Evolutionary conservation across 2,797 vertebrate species (phyloP), one percentile per base, ranked within the genome.

Genomic region (Mionectes olivaceus): DNA sequence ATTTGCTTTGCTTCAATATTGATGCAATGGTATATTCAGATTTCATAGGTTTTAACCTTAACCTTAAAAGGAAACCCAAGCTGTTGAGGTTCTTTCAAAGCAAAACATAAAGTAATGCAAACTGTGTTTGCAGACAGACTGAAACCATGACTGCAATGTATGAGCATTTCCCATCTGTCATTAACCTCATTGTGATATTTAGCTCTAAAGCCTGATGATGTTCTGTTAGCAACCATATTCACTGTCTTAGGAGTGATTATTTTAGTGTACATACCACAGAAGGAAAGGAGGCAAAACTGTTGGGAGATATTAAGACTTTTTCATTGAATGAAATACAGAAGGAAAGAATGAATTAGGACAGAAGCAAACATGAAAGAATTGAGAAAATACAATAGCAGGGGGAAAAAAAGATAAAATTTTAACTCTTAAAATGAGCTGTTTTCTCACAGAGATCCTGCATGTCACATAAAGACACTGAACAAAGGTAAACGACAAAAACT

Each of bases 31-130:
- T 89, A 39, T 68, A 78, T 78, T 84, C 60, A 75, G 49, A 78
- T 94, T 90, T 95, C 81, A 30, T 78, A 89, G 84, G 78, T 80
- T 90, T 71, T 90, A 96, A 93, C 89, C 78, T 88, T 86, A 81
- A 87, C 78, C 83, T 92, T 89, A 55, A 35, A 92, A 93, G 84
- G 77, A 90, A 92, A 71, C n/a, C 37, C 70, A 93, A 87, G 68
- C 82, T 90, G 76, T 93, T 91, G 82, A 77, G 41, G 77, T 90
- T 93, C 59, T 88, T 90, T 94, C 80, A 83, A 93, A 95, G 92
- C 65, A 93, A 90, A 94, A 80, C 65, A 93, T 70, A 56, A 94
- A 90, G 53, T 64, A 91, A 78, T 83, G 76, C 69, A 91, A 89
- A 90, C 80, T 81, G 60, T 89, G 69, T 95, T 88, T 93, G 69